phyloP scores from a whole-genome alignment of 2,888 invertebrate species.

The Cantharis rufa region DNA sequence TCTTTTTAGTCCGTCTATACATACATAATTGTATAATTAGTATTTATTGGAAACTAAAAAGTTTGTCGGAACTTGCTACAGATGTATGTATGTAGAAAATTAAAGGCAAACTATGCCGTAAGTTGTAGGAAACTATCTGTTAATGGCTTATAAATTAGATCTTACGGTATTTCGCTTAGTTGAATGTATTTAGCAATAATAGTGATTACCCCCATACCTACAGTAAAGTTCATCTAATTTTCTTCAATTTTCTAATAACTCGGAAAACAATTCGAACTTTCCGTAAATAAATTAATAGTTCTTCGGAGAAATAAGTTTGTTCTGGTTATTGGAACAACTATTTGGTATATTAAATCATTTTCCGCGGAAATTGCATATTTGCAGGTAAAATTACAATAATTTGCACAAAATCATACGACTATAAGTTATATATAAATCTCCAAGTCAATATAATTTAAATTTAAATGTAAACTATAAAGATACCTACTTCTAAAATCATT shows the following conservation, averaged over 20 bases:
- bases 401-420: background rate
- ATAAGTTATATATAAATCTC: background rate
- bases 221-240: background rate
- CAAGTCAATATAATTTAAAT: constrained; percentile 1
- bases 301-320: background rate
- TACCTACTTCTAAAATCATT: constrained; percentile 2
- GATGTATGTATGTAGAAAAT: background rate
- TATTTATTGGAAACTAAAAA: background rate
- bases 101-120: background rate
- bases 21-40: too few relatives aligned
- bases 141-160: background rate
- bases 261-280: background rate
- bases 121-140: background rate
- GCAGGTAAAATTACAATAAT: background rate
- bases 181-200: background rate
- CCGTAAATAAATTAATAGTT: background rate
- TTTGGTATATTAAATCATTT: background rate
- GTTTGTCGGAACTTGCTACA: background rate
- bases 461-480: constrained; percentile 3
- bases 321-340: background rate
- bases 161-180: background rate
- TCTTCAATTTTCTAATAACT: background rate
- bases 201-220: background rate
- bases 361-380: too few relatives aligned
- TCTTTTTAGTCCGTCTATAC: background rate